Evolutionary conservation across 2,888 invertebrate species (phyloP), one percentile per base, ranked within the genome.

Genomic region (Leucoma salicis): DNA sequence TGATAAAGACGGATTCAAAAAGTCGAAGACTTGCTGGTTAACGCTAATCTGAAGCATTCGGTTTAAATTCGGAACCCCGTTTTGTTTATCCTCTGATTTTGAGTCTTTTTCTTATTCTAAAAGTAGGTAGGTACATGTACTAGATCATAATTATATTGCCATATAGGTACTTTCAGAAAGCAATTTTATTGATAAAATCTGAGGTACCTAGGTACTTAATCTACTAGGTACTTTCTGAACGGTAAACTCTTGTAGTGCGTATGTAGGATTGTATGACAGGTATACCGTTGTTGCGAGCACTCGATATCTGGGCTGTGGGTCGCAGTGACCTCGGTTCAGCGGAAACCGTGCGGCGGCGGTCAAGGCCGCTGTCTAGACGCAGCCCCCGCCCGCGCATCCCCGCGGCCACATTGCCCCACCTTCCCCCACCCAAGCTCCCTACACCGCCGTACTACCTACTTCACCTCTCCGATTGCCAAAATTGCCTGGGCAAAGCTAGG

Each of bases 281-380:
- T 54, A 48, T 60, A 63, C 55, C 59, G 59, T 56, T 49, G 35
- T 39, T 46, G 58, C 49, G 49, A 67, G 62, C 71, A 85, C 57
- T 85, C 79, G 82, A 83, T 82, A 75, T 81, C 75, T 82, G 75
- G 81, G 83, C 78, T 84, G 74, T 69, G 78, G 80, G 80, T 75
- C 78, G 79, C 60, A 43, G 53, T 79, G 84, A 80, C 84, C 82
- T 80, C 82, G 79, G 57, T 64, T 71, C 83, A 82, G 81, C 87
- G 86, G 82, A 87, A 87, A 84, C 85, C 76, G 74, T 64, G 74
- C 74, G 79, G 74, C 74, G 79, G 66, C 82, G 87, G 87, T 86
- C 87, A 87, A 87, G 88, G 87, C 87, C 85, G 72, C 49, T 57
- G 86, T 86, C 86, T 86, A 86, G 86, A 87, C 87, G 70, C 77